Conservation (phyloP, 1,140 invertebrate species). For the Apolygus lucorum region DNA sequence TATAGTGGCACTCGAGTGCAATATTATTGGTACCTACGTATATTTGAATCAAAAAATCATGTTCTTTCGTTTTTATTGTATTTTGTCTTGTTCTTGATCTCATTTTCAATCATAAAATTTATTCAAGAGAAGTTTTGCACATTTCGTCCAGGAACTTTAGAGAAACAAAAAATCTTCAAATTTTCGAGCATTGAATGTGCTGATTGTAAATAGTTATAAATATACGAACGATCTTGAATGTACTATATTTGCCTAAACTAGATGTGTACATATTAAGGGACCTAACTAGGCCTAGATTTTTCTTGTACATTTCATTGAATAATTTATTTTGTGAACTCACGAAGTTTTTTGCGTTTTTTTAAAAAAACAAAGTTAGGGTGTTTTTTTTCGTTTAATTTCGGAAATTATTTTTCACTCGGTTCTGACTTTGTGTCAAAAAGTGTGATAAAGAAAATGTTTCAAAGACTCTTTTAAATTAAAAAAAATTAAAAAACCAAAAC, state of each 20-base stretch:
- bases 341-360: too few relatives aligned
- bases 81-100: not conserved
- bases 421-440: not conserved
- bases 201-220: too few relatives aligned
- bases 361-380: too few relatives aligned
- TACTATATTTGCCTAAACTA: not conserved
- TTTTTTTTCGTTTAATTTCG: not conserved
- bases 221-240: not conserved
- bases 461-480: conserved; percentile 23
- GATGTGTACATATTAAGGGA: conserved; percentile 27
- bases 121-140: not conserved
- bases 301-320: not conserved
- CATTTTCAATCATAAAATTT: not conserved
- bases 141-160: conserved; percentile 9
- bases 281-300: conserved; percentile 23
- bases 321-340: not conserved
- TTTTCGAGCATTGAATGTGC: too few relatives aligned
- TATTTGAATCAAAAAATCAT: not conserved
- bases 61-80: not conserved
- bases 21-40: not conserved
- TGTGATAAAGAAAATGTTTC: conserved; percentile 4
- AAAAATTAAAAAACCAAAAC: too few relatives aligned
- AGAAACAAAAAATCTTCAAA: too few relatives aligned
- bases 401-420: not conserved
- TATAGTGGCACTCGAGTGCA: not conserved